phyloP scores from a whole-genome alignment of 2,113 vertebrate genomes.

The Neopipo cinnamomea region DNA sequence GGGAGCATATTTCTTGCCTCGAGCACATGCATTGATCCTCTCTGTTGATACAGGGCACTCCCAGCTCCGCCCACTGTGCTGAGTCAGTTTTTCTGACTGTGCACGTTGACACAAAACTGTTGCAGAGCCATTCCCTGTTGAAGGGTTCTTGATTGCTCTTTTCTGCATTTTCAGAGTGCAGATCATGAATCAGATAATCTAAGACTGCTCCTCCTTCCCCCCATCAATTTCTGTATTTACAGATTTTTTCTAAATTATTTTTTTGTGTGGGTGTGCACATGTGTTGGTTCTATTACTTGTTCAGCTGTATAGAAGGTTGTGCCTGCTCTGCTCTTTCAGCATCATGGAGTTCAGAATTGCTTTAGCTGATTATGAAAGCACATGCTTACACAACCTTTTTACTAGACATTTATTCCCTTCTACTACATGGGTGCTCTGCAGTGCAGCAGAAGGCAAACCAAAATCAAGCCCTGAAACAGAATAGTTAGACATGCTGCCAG shows the following conservation, averaged over 20 bases:
- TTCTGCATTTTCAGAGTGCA: background rate
- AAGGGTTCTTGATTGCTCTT: background rate
- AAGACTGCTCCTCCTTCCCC: background rate
- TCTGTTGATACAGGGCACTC: background rate
- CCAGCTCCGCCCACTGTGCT: background rate
- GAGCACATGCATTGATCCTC: background rate
- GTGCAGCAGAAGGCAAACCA: background rate
- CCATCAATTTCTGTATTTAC: background rate
- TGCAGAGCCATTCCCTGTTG: background rate
- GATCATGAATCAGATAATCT: background rate
- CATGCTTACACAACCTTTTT: background rate
- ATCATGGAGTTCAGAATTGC: background rate
- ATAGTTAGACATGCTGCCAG: background rate
- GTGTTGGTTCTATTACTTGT: background rate
- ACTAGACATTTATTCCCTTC: background rate
- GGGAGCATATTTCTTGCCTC: background rate
- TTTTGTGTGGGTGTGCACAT: background rate
- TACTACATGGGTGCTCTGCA: background rate
- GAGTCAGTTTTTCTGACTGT: background rate
- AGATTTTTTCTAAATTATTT: background rate
- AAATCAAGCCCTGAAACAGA: background rate
- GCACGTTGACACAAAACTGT: background rate
- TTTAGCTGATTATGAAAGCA: background rate
- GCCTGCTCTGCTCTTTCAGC: background rate
- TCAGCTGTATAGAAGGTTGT: background rate